These are phyloP conservation scores for Trachemys scripta DNA, from an alignment of 2,113 vertebrate genomes.

Conservation along the genomic window DNA sequence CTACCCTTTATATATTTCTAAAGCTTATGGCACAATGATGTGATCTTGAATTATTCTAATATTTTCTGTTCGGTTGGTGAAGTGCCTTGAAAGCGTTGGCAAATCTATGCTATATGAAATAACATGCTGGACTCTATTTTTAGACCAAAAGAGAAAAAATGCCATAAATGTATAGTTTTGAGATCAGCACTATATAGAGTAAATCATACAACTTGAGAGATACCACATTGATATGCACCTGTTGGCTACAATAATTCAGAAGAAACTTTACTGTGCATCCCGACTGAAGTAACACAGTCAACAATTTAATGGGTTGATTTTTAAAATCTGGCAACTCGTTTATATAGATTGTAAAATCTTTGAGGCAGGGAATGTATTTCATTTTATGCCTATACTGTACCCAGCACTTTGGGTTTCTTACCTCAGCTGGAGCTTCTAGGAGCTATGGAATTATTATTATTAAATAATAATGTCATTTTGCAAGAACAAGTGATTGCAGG, in stretches of 20 bases:
- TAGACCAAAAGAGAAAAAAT: background rate
- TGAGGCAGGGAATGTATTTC: background rate
- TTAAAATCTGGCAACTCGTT: rapidly evolving
- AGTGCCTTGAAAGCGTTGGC: background rate
- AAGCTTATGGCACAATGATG: background rate
- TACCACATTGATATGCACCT: background rate
- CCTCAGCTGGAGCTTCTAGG: background rate
- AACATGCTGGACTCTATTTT: background rate
- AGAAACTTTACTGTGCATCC: background rate
- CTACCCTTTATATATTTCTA: background rate
- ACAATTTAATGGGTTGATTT: background rate
- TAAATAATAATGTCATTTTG: background rate
- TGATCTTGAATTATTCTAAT: background rate
- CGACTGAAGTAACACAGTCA: background rate
- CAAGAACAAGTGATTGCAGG: background rate
- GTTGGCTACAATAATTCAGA: rapidly evolving
- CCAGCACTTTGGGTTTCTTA: background rate
- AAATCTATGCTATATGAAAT: background rate
- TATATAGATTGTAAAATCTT: background rate
- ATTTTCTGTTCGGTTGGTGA: background rate
- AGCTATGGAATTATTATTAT: background rate
- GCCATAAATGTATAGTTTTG: background rate
- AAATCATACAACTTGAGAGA: background rate
- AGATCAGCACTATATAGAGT: rapidly evolving
- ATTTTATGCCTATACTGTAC: background rate